Evolutionary conservation across 2,888 invertebrate genomes (phyloP).

Genomic region (Ceriagrion tenellum): DNA sequence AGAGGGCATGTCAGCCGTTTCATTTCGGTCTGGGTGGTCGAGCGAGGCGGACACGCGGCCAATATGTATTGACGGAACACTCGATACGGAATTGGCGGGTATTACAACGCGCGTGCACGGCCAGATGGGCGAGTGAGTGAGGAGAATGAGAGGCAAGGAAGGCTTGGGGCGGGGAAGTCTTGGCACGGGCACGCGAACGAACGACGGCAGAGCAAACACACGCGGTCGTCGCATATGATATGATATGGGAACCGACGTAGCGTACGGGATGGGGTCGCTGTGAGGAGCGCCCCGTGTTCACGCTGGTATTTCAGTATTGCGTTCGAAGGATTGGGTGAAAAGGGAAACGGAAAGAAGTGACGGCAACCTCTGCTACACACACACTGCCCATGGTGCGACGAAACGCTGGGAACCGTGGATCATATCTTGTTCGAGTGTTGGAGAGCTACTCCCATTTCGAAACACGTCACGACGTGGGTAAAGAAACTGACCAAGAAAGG

Average conservation of each 20-base stretch:
- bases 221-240: background rate
- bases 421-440: too few relatives aligned
- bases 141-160: background rate
- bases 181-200: background rate
- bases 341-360: background rate
- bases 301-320: background rate
- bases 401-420: too few relatives aligned
- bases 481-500: too few relatives aligned
- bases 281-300: background rate
- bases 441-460: too few relatives aligned
- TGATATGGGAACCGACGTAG: background rate
- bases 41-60: background rate
- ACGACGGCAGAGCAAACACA: conserved; percentile 1
- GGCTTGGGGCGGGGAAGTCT: background rate
- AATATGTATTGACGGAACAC: conserved; percentile 57
- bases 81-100: conserved; percentile 59
- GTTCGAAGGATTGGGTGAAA: background rate
- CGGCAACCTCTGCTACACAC: too few relatives aligned
- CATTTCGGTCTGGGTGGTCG: background rate
- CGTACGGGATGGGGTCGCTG: background rate
- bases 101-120: conserved; percentile 46
- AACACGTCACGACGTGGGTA: too few relatives aligned
- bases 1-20: background rate
- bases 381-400: too few relatives aligned
- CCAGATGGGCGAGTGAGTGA: background rate